These are phyloP conservation scores for Latrodectus geometricus DNA, from an alignment of 1,140 invertebrate species.

Conservation along the genomic window DNA sequence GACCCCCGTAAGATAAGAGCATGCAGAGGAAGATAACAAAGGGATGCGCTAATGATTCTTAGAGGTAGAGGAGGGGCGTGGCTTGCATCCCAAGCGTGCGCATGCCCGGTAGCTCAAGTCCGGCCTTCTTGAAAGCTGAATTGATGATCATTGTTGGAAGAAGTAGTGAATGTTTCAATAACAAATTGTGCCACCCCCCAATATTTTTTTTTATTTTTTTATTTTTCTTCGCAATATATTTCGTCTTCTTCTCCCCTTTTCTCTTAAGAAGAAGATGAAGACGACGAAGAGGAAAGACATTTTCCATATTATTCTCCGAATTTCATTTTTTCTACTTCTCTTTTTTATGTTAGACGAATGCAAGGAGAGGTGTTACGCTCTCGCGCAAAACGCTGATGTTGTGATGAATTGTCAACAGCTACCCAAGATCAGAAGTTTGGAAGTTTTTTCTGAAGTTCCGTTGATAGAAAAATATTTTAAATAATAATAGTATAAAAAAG, in stretches of 20 bases:
- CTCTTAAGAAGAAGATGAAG: too few species aligned
- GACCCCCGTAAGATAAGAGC: conserved; percentile 23
- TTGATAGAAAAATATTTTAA: not conserved
- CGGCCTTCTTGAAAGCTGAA: conserved; percentile 44
- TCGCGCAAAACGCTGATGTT: conserved; percentile 36
- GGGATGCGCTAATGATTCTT: conserved; percentile 59
- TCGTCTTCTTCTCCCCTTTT: not conserved
- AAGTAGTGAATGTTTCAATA: conserved; percentile 59
- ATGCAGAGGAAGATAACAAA: conserved; percentile 57
- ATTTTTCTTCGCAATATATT: not conserved
- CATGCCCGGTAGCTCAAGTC: conserved; percentile 25
- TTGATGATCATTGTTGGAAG: conserved; percentile 42
- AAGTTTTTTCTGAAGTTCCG: not conserved
- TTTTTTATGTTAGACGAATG: conserved; percentile 39
- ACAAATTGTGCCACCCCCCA: conserved; percentile 50
- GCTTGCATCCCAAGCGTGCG: not conserved
- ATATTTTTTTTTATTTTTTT: conserved; percentile 13
- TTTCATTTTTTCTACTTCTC: conserved; percentile 1
- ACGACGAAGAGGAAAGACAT: too few species aligned
- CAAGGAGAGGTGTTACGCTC: conserved; percentile 24
- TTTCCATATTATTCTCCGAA: not conserved
- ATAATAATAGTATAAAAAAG: not conserved
- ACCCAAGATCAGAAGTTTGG: conserved; percentile 33
- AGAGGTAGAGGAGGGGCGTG: conserved; percentile 44
- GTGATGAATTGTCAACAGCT: conserved; percentile 46